Evolutionary conservation across 2,888 invertebrate genomes (phyloP), one percentile per base, ranked within the genome.

Genomic region (Anoplius nigerrimus): DNA sequence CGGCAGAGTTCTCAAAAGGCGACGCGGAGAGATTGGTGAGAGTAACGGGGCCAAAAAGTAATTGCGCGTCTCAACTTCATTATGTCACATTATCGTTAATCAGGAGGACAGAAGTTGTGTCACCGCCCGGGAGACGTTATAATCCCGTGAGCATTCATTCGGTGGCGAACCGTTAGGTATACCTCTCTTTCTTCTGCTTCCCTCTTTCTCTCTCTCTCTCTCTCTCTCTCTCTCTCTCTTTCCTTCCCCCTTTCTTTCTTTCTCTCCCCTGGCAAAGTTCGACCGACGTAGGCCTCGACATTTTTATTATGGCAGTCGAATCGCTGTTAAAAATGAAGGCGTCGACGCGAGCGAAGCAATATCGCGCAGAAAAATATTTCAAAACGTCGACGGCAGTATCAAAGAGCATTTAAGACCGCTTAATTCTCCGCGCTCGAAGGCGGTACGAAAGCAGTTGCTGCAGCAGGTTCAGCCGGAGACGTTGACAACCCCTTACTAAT

Each of bases 401-500:
- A 84, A 84, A 82, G 82, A 73, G 66, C 81, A 70, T 79, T 81
- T 78, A 80, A 83, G 83, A 83, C 73, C 82, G 79, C 84, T 84
- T 80, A 80, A 84, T 84, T 84, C 80, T 71, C 59, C 55, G 67
- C 67, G 66, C 53, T 63, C 58, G 74, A 62, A 66, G 62, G 55
- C 65, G 62, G 72, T 63, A 75, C 58, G 67, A 62, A 62, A 62
- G 68, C 71, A 69, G 69, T 72, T 60, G 68, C 54, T 52, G 70
- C 68, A 62, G 76, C 78, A 71, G 73, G 68, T 71, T 69, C 27
- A 58, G 62, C 71, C 20, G 70, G 69, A 79, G 74, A 78, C 82
- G 83, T 74, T 82, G 82, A 84, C 84, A 83, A 82, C 80, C 81
- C 79, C 73, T 83, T 79, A 77, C 82, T 84, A 85, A 84, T 83